Percentiles rank a stretch among this genome's conserved stretches.
phyloP scores from a whole-genome alignment of 2,113 vertebrate species.

The human region DNA sequence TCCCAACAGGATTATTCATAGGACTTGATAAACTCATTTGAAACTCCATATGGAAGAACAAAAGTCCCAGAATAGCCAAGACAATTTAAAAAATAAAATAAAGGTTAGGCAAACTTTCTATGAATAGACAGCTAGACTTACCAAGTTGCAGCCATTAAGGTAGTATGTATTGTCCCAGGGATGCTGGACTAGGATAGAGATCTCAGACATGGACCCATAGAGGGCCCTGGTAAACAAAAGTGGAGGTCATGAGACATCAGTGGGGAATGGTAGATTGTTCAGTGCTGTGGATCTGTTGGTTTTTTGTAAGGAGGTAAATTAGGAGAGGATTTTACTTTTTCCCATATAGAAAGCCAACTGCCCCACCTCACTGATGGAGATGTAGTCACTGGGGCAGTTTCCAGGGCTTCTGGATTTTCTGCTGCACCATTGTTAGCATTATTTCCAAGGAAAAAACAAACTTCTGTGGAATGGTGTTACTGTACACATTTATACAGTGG shows the following conservation, averaged over 20 bases:
- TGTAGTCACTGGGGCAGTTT: background rate
- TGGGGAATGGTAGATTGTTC: background rate
- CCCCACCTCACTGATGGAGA: background rate
- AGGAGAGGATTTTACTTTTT: background rate
- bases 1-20: background rate
- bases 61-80: background rate
- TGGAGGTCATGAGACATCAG: background rate
- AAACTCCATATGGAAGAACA: background rate
- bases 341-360: background rate
- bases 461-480: background rate
- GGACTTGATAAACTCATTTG: background rate
- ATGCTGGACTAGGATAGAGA: too few relatives aligned
- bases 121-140: background rate
- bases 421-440: background rate
- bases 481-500: background rate
- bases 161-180: background rate
- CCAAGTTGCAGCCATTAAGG: background rate
- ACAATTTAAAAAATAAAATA: background rate
- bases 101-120: background rate
- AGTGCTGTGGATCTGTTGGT: background rate
- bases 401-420: constrained; percentile 13
- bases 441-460: background rate
- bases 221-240: background rate
- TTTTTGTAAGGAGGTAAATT: background rate
- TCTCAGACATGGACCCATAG: background rate